Evolutionary conservation across 1,140 invertebrate species (phyloP).

Genomic region (Nasonia vitripennis): DNA sequence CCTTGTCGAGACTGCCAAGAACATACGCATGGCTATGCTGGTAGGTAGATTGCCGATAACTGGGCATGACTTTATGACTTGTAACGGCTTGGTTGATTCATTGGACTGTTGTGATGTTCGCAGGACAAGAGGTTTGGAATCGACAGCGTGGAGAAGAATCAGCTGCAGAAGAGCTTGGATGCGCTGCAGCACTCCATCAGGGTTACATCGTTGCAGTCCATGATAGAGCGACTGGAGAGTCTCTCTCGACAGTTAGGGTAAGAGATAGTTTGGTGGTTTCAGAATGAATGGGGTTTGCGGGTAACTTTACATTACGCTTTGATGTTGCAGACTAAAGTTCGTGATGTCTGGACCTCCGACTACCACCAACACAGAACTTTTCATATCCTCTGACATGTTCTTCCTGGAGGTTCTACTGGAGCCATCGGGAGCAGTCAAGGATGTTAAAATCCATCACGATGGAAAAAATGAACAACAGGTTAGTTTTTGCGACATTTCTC

Average conservation of each 20-base stretch:
- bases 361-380: conserved; percentile 83
- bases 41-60: conserved; percentile 75
- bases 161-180: conserved; percentile 93
- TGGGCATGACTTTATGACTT: neutral
- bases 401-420: conserved; percentile 94
- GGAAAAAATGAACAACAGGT: conserved; percentile 82
- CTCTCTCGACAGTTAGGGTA: conserved; percentile 91
- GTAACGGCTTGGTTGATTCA: neutral
- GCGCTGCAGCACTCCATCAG: conserved; percentile 95
- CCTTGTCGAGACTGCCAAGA: conserved; percentile 89
- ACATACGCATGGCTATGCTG: conserved; percentile 87
- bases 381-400: conserved; percentile 98
- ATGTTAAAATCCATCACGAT: conserved; percentile 96
- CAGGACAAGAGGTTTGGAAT: conserved; percentile 90
- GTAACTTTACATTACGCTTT: neutral
- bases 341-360: conserved; percentile 77
- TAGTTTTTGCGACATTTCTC: conserved; percentile 31
- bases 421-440: conserved; percentile 86
- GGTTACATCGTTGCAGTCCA: conserved; percentile 91
- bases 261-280: conserved; percentile 48
- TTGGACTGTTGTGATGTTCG: conserved; percentile 45
- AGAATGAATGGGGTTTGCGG: neutral
- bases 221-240: conserved; percentile 94
- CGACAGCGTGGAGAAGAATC: conserved; percentile 88
- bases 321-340: conserved; percentile 50